Evolutionary conservation across 2,888 invertebrate species (phyloP), one percentile per base, ranked within the genome.

Genomic region (Ferdinandea cuprea): DNA sequence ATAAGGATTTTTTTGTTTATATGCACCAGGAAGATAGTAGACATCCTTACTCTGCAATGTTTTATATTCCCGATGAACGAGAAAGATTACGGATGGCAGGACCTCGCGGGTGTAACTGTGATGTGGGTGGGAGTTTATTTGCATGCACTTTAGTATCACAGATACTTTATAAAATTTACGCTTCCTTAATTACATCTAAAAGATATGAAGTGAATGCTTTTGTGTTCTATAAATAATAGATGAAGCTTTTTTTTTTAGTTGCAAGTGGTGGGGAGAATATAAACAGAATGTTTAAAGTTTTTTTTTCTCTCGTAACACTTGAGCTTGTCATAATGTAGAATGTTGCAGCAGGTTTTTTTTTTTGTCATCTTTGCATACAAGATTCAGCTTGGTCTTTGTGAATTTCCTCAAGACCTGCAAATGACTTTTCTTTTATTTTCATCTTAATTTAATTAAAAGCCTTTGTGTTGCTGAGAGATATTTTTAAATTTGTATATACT

Each of bases 181-280:
- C 72, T 56, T 56, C 42, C 63, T 40, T 72, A 71, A 78, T 78
- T 72, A 65, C 71, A 78, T 65, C 58, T 50, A 50, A 72, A 72
- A 35, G 44, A 35, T 44, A 46, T 50, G 32, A 17, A 59, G 28
- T 44, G 48, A 37, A 35, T 40, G 61, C 42, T 58, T 48, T 56
- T 77, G 56, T 69, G 42, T 78, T 71, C 63, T 50, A 65, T 78
- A 58, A 78, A 71, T 71, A 71, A 65, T 32, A 50, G 11, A 71
- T n/a, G 40, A 8, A 7, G 1, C 19, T 32, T 50, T 25, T 37
- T 32, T 19, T 46, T 48, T 50, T 11, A 30, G 21, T 8, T 46
- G 19, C 37, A 44, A n/a, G 17, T 11, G 32, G 17, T 8, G 8
- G 21, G 8, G n/a, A 58, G 5, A 19, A 58, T 17, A 13, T 6